These are phyloP conservation scores for Deroptyus accipitrinus DNA, from an alignment of 2,113 vertebrate species.

Conservation along the genomic window DNA sequence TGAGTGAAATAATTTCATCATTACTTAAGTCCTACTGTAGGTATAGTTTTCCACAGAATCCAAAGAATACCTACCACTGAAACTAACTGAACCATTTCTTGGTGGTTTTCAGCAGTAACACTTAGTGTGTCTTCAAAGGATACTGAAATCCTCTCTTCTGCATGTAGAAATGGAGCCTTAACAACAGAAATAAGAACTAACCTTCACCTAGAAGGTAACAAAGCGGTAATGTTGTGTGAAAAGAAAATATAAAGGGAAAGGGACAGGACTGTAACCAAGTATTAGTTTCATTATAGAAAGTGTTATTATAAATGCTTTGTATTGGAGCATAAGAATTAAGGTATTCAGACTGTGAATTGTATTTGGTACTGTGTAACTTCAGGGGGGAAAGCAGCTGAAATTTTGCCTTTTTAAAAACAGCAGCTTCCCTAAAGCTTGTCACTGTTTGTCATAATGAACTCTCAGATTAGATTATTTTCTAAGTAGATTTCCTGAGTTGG, in stretches of 20 bases:
- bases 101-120: slow-evolving; percentile 26
- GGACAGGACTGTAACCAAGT: background rate
- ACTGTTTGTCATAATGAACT: slow-evolving; percentile 10
- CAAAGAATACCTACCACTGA: background rate
- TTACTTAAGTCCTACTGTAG: background rate
- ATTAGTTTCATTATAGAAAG: background rate
- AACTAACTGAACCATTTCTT: background rate
- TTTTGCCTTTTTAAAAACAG: background rate
- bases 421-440: slow-evolving; percentile 5
- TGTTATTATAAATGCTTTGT: background rate
- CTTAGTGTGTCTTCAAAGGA: background rate
- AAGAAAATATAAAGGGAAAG: background rate
- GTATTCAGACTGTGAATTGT: background rate
- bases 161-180: slow-evolving; percentile 11
- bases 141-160: background rate
- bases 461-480: slow-evolving; percentile 34
- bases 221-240: background rate
- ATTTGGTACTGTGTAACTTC: background rate
- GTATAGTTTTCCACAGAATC: background rate
- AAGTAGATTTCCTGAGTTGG: background rate
- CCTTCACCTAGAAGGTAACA: slow-evolving; percentile 25
- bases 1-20: background rate
- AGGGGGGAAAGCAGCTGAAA: background rate
- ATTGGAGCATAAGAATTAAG: background rate
- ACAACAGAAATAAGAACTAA: slow-evolving; percentile 24